A percentile compares a stretch with the other conserved stretches of the same genome.
Conservation (phyloP, 2,888 invertebrate species). For the Erebia epiphron region DNA sequence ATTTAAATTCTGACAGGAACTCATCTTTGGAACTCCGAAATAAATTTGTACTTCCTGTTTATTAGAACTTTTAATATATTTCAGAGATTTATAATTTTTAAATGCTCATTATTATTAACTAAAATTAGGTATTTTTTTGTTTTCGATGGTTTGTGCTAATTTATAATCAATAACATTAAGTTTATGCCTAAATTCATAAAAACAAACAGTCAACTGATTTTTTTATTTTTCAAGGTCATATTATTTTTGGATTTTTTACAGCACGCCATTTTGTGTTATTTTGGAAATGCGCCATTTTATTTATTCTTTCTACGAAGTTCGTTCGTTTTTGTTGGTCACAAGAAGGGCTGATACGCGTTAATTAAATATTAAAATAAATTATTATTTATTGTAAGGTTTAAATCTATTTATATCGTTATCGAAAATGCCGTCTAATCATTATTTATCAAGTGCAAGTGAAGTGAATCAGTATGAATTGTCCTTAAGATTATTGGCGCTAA, state of each 20-base stretch:
- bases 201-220: conserved; percentile 28
- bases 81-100: too few relatives aligned
- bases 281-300: conserved; percentile 40
- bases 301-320: conserved; percentile 33
- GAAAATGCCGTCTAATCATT: conserved; percentile 76
- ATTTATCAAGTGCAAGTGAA: conserved; percentile 69
- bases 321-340: conserved; percentile 58
- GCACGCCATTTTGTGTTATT: conserved; percentile 57
- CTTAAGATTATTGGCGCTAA: conserved; percentile 76
- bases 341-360: conserved; percentile 51
- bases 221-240: conserved; percentile 35
- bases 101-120: not conserved
- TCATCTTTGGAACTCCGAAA: not conserved
- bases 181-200: not conserved
- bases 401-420: conserved; percentile 65
- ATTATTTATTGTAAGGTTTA: conserved; percentile 72
- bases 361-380: conserved; percentile 26
- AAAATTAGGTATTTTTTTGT: not conserved
- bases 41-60: conserved; percentile 1
- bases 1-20: not conserved
- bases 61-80: not conserved
- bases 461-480: conserved; percentile 81
- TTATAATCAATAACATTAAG: not conserved
- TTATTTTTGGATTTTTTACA: conserved; percentile 18
- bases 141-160: not conserved